Conservation (phyloP, 2,797 vertebrate genomes). For the Paedocypris micromegethes region DNA sequence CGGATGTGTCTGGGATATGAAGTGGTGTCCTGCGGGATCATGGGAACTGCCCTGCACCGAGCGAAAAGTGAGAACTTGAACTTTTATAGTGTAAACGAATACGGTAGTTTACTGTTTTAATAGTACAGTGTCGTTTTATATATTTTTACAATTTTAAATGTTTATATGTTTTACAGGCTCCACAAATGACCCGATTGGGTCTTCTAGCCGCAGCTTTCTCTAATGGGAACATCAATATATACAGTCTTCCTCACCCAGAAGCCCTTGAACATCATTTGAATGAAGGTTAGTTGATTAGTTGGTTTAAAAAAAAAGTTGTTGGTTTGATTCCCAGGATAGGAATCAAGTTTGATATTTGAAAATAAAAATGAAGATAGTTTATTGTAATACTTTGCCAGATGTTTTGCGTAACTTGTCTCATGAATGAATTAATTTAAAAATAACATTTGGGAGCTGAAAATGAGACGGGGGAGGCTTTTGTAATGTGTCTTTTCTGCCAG, state of each 20-base stretch:
- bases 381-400: too few species aligned
- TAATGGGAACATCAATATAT: slow-evolving; percentile 75
- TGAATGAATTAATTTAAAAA: too few species aligned
- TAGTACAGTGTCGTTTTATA: too few species aligned
- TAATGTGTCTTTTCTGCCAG: slow-evolving; percentile 35
- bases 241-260: slow-evolving; percentile 82
- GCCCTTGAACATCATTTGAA: slow-evolving; percentile 63
- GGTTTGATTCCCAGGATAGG: too few species aligned
- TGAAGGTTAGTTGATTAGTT: slow-evolving; percentile 64
- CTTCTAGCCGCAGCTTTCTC: slow-evolving; percentile 84
- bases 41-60: slow-evolving; percentile 78
- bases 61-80: slow-evolving; percentile 67
- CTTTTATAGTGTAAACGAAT: too few species aligned
- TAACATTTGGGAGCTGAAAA: too few species aligned
- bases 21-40: slow-evolving; percentile 90
- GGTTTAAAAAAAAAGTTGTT: too few species aligned
- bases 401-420: too few species aligned
- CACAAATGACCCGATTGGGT: slow-evolving; percentile 82
- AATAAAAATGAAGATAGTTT: too few species aligned
- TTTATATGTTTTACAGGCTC: slow-evolving; percentile 58
- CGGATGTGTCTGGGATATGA: slow-evolving; percentile 85
- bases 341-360: too few species aligned
- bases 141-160: too few species aligned
- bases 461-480: neutral
- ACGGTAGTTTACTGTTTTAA: neutral